Evolutionary conservation across 2,113 vertebrate genomes (phyloP), one percentile per base, ranked within the genome.

Genomic region (Petroica traversi): DNA sequence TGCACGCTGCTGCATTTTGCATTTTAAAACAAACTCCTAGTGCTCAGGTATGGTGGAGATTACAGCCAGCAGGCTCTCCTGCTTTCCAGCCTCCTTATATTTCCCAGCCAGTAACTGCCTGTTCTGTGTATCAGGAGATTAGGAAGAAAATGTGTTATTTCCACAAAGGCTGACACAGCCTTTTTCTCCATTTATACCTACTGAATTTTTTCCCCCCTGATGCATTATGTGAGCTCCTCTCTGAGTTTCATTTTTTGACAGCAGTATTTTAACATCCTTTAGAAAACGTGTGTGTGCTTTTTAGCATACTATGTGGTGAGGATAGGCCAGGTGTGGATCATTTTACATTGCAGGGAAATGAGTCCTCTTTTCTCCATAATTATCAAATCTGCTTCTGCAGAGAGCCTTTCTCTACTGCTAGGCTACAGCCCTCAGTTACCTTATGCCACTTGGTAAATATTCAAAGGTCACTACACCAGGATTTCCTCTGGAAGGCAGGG

Each of bases 251-350:
- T 78, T 85, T 93, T 89, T 88, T 79, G 17, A 85, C 87, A 95
- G 38, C 41, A 31, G 33, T 64, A 49, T 94, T 91, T 89, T 94
- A 94, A 93, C 71, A 89, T 61, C 52, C 63, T 91, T 74, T 67
- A 72, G 71, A 78, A 95, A 91, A 75, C n/a, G n/a, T 5, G 14
- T 29, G 81, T 73, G 45, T 85, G 93, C 75, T 97, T 92, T 96
- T 97, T 92, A 94, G 67, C 55, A 48, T 51, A 46, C 45, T 62
- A n/a, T 3, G 0, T 43, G 64, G 57, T 19, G 31, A 80, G 57
- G 51, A 31, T 12, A 59, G 38, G 57, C 80, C 92, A 97, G 88
- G 92, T 88, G 85, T 69, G 81, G 95, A 95, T 76, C 48, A 83
- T 73, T 86, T 81, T 23, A 34, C 43, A 57, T 26, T 52, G 61